A percentile compares a stretch with the other conserved stretches of the same genome.
phyloP scores from a whole-genome alignment of 2,888 invertebrate genomes.

The Sussaba pulchella region DNA sequence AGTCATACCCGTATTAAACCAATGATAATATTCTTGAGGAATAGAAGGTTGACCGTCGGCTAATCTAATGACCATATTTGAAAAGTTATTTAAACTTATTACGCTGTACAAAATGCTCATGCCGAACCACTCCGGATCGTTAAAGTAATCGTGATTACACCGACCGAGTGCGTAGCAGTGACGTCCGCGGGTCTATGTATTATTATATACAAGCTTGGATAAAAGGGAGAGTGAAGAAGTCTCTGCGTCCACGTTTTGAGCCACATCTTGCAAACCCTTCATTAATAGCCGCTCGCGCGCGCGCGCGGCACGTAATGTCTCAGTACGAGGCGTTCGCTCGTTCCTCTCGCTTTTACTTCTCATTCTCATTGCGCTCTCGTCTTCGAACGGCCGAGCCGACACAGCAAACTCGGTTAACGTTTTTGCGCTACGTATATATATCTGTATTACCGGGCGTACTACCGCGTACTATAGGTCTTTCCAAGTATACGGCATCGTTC shows the following conservation, averaged over 20 bases:
- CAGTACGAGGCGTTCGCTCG: constrained; percentile 23
- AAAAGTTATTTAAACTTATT: constrained; percentile 58
- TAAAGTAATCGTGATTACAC: constrained; percentile 61
- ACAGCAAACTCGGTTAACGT: constrained; percentile 41
- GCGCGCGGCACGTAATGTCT: constrained; percentile 51
- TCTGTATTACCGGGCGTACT: neutral
- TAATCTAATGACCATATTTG: constrained; percentile 52
- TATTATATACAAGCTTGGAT: constrained; percentile 24
- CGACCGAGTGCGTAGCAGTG: constrained; percentile 35
- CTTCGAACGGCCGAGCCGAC: constrained; percentile 52
- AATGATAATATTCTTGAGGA: constrained; percentile 51
- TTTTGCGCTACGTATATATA: neutral
- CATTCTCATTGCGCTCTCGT: constrained; percentile 41
- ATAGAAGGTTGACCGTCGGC: constrained; percentile 19
- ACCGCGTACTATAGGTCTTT: constrained; percentile 18
- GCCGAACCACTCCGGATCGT: constrained; percentile 51
- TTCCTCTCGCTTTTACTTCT: constrained; percentile 42
- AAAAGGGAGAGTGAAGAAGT: constrained; percentile 49
- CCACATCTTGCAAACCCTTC: constrained; percentile 56
- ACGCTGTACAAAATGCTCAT: constrained; percentile 18
- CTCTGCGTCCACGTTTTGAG: constrained; percentile 54
- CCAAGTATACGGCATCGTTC: neutral
- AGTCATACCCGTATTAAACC: constrained; percentile 31
- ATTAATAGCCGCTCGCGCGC: constrained; percentile 53
- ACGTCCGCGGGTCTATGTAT: constrained; percentile 32